These are phyloP conservation scores for Platyura marginata DNA, from an alignment of 1,140 invertebrate species.

Conservation along the genomic window DNA sequence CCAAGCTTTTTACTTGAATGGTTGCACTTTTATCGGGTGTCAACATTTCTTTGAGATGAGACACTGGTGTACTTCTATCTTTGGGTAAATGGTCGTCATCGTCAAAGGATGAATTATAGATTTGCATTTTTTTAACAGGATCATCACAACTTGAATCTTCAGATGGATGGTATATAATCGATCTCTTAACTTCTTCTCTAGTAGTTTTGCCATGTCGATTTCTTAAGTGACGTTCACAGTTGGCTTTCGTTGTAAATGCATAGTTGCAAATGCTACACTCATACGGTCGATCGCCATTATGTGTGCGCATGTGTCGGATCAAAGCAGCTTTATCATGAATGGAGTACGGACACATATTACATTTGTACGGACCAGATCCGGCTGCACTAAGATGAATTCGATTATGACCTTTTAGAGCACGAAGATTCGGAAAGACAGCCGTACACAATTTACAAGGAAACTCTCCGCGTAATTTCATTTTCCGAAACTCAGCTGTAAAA, in stretches of 20 bases:
- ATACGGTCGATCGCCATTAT: conserved; percentile 88
- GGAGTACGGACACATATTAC: conserved; percentile 80
- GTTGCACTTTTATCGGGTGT: conserved; percentile 22
- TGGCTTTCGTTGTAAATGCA: conserved; percentile 89
- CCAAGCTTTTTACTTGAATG: conserved; percentile 42
- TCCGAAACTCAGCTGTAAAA: conserved; percentile 58
- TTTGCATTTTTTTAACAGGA: conserved; percentile 9
- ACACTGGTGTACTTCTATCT: conserved; percentile 25
- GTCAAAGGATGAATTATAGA: conserved; percentile 7
- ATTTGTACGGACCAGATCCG: conserved; percentile 57
- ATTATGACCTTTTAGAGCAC: conserved; percentile 78
- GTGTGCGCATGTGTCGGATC: conserved; percentile 74
- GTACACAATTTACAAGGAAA: conserved; percentile 76
- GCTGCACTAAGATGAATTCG: conserved; percentile 51
- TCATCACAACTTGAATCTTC: conserved; percentile 62
- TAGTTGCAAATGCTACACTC: conserved; percentile 87
- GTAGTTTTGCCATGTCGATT: conserved; percentile 73
- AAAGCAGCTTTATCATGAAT: conserved; percentile 81
- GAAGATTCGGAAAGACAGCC: conserved; percentile 69
- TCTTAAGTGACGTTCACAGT: conserved; percentile 75
- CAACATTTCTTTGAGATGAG: conserved; percentile 25
- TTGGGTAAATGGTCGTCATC: conserved; percentile 16
- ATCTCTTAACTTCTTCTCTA: conserved; percentile 68
- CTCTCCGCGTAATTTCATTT: conserved; percentile 71
- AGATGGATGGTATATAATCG: conserved; percentile 69